A percentile compares a stretch with the other conserved stretches of the same genome.
Conservation (phyloP, 1,140 invertebrate genomes). For the Drosophila triauraria region DNA sequence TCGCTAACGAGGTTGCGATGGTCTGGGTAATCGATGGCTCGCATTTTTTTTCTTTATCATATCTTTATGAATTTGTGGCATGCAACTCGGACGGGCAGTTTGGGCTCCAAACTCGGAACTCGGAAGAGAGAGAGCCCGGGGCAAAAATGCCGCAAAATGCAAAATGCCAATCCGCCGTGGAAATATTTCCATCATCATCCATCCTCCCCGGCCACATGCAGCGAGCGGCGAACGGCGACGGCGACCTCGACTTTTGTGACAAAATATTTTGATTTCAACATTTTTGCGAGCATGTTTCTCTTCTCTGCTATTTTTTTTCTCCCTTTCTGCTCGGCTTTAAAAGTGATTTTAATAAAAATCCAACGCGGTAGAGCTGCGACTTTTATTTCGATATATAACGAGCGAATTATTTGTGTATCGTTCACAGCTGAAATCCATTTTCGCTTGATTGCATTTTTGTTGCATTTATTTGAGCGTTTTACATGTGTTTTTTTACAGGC, state of each 20-base stretch:
- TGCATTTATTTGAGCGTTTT: not conserved
- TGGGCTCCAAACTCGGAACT: not conserved
- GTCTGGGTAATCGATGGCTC: conserved; percentile 9
- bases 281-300: conserved; percentile 27
- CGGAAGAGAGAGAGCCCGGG: not conserved
- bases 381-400: not conserved
- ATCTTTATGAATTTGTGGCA: conserved; percentile 25
- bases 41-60: conserved; percentile 9
- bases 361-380: not conserved
- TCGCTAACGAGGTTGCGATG: not conserved
- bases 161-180: conserved; percentile 46
- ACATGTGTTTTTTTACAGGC: not conserved
- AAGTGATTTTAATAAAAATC: not conserved
- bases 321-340: not conserved
- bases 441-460: conserved; percentile 2
- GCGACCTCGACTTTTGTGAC: conserved; percentile 25
- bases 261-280: conserved; percentile 57
- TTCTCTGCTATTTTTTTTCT: not conserved
- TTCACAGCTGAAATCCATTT: not conserved
- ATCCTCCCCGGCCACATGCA: conserved; percentile 3
- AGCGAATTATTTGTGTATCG: conserved; percentile 1
- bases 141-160: conserved; percentile 22
- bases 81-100: conserved; percentile 17
- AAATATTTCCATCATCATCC: conserved; percentile 41
- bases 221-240: conserved; percentile 5